These are phyloP conservation scores for Okapia johnstoni DNA, from an alignment of 2,113 vertebrate genomes.

Conservation along the genomic window DNA sequence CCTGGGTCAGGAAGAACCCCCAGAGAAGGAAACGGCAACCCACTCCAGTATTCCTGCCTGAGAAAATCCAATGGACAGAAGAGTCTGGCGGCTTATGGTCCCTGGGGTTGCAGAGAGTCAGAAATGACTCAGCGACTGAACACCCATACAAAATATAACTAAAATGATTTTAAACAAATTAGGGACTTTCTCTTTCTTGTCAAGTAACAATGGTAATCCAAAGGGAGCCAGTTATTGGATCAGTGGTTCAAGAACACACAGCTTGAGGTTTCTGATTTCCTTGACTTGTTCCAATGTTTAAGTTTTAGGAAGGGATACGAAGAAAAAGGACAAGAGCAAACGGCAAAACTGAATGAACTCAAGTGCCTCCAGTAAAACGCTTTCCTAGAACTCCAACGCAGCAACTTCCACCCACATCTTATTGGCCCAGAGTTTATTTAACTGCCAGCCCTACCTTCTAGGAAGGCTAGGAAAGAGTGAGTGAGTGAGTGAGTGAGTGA, in stretches of 20 bases:
- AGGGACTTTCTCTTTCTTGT: not conserved
- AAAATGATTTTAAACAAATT: not conserved
- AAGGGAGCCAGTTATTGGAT: not conserved
- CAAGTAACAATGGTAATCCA: not conserved
- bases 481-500: not conserved
- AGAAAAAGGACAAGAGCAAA: not conserved
- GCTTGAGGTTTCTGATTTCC: not conserved
- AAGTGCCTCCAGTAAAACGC: not conserved
- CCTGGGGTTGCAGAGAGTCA: not conserved
- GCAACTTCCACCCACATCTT: not conserved
- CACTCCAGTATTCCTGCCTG: not conserved
- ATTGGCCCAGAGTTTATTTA: not conserved
- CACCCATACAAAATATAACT: not conserved
- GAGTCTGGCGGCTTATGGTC: not conserved
- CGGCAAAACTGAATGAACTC: not conserved
- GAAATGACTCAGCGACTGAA: not conserved
- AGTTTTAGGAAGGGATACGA: not conserved
- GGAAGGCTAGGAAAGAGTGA: not conserved
- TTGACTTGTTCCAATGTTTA: not conserved
- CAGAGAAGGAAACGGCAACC: not conserved
- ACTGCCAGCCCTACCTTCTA: not conserved
- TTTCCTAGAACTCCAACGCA: not conserved
- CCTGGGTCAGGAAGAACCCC: not conserved
- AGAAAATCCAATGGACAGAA: not conserved
- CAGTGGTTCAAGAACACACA: not conserved